These are phyloP conservation scores for Anisognathus igniventris DNA, from an alignment of 2,797 vertebrate genomes.

Conservation along the genomic window DNA sequence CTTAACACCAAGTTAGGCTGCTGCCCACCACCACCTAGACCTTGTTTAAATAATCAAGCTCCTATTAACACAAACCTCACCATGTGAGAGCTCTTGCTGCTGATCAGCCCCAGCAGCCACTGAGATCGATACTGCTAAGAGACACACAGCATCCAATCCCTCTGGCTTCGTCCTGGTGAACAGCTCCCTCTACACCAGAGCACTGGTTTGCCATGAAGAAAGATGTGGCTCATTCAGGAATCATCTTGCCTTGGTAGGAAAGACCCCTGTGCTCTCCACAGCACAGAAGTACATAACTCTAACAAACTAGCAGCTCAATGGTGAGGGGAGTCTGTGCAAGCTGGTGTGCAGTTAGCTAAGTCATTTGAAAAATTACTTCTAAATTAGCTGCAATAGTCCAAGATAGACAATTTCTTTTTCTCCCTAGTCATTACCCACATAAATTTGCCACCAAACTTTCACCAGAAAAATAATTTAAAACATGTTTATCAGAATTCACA, in stretches of 20 bases:
- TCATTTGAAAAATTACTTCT: background rate
- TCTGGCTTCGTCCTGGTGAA: background rate
- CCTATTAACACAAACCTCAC: background rate
- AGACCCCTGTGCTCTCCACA: background rate
- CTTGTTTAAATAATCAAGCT: rapidly evolving
- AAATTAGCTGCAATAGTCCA: background rate
- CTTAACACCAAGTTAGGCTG: background rate
- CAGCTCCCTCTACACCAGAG: background rate
- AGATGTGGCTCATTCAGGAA: background rate
- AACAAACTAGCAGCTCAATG: rapidly evolving
- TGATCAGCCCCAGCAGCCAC: background rate
- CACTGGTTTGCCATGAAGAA: background rate
- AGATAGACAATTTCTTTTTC: background rate
- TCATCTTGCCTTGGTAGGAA: background rate
- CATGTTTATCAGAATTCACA: background rate
- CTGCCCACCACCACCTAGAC: background rate
- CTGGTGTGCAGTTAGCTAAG: background rate
- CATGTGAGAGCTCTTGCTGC: rapidly evolving
- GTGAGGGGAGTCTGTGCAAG: rapidly evolving
- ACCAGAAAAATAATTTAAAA: background rate
- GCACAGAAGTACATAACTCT: rapidly evolving
- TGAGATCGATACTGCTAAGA: background rate
- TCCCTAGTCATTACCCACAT: rapidly evolving
- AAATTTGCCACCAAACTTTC: background rate
- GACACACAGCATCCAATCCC: background rate